Base-by-base conservation (phyloP, 30 jellyfish, hydroid and myxozoan species). In the Catostylus mosaicus region DNA sequence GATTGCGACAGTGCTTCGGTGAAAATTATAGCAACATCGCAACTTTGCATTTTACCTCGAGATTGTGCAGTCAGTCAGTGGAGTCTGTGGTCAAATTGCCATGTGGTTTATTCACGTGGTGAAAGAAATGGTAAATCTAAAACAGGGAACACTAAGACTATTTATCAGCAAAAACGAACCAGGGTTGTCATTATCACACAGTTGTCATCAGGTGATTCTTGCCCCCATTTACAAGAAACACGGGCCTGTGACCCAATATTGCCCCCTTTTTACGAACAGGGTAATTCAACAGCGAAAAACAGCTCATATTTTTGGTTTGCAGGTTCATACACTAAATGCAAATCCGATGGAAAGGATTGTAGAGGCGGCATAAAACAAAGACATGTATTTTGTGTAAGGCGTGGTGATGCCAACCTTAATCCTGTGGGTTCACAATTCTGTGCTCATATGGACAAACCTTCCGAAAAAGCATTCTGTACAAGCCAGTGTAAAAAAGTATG, bases 361-460 rank as follows among this genome's bases (percentile, higher is more conserved):
- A 31, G 75, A 35, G 54, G 85, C 56, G 96, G 96, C 33, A 60
- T 33, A 6, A 75, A 75, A 60, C 38, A 30, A 40, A 35, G 96
- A n/a, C 37, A 38, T 67, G 96, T 86, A 51, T 86, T 86, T 76
- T 86, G 96, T 70, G 73, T 51, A 30, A 63, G 85, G 74, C 85
- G 68, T 52, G 89, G 96, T 33, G 89, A 76, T 35, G 67, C 71
- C 51, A 16, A 48, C 19, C 52, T 27, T 65, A 63, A 46, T 45
- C 89, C 88, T 36, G 85, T 76, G 83, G 89, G 83, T 76, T 65
- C 79, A 0, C 89, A 51, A 8, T 86, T 63, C 38, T 75, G 86
- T 54, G 84, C 76, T 11, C 86, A 62, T 60, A 26, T 37, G 60
- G 47, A 65, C 34, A 74, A 67, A 62, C 96, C 96, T n/a, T 69